phyloP scores from a whole-genome alignment of 2,113 vertebrate genomes.

The Thymallus thymallus region DNA sequence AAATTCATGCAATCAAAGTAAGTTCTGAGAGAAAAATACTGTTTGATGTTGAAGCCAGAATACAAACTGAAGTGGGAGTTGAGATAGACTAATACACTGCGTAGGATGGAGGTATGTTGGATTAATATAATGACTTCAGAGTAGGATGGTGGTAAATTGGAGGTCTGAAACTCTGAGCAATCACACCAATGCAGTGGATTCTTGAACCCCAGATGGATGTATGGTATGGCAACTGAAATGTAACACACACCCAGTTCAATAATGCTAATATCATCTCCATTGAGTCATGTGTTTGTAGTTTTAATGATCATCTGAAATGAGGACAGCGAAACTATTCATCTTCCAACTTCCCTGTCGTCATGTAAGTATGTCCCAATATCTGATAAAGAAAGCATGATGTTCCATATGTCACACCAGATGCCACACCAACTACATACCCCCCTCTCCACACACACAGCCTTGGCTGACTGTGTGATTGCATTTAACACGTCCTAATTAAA shows the following conservation, averaged over 20 bases:
- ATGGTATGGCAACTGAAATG: neutral
- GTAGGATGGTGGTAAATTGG: too few relatives aligned
- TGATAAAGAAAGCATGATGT: neutral
- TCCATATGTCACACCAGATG: neutral
- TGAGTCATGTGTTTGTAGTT: neutral
- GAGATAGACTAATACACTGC: neutral
- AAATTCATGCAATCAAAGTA: too few relatives aligned
- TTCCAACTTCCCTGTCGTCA: neutral
- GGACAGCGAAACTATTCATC: neutral
- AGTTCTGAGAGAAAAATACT: too few relatives aligned
- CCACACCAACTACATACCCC: neutral
- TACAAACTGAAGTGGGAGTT: neutral
- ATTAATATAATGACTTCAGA: too few relatives aligned
- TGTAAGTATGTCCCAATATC: neutral
- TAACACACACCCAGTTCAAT: neutral
- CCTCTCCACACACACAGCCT: too few relatives aligned
- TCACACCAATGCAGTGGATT: neutral
- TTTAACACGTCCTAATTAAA: conserved; percentile 26
- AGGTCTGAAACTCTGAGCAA: neutral
- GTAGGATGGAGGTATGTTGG: neutral
- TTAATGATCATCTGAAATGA: neutral
- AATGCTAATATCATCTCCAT: neutral
- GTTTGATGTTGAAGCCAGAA: neutral
- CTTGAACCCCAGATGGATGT: neutral
- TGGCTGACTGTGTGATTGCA: neutral